phyloP scores from a whole-genome alignment of 2,888 invertebrate genomes.

The Polymixis lichenea region DNA sequence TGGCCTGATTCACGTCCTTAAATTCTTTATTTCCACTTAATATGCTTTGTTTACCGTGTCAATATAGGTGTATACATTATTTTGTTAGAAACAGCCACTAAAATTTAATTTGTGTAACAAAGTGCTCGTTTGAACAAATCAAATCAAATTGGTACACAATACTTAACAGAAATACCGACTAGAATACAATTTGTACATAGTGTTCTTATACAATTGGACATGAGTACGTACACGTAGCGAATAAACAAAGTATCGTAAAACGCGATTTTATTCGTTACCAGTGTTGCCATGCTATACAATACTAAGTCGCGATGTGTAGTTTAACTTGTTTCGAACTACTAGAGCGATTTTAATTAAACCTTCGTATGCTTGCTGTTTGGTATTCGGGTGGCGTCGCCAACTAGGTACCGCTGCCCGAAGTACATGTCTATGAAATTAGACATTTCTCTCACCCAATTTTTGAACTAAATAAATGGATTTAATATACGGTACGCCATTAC shows the following conservation, averaged over 20 bases:
- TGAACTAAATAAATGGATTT: conserved; percentile 35
- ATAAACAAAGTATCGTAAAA: conserved; percentile 51
- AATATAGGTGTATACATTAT: not conserved
- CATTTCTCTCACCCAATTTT: conserved; percentile 42
- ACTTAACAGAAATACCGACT: conserved; percentile 3
- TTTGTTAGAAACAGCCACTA: not conserved
- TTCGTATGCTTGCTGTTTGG: conserved; percentile 53
- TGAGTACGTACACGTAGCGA: conserved; percentile 12
- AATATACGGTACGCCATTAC: not conserved
- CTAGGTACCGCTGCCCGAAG: conserved; percentile 21
- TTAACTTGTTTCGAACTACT: conserved; percentile 49
- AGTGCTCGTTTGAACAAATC: conserved; percentile 11
- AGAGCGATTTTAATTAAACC: conserved; percentile 64
- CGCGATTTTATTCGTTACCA: conserved; percentile 33
- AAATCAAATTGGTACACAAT: no score
- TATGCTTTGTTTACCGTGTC: not conserved
- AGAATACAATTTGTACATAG: conserved; percentile 22
- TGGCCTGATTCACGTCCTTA: not conserved
- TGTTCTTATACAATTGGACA: conserved; percentile 13
- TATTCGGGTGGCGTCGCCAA: conserved; percentile 57
- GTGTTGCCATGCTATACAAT: conserved; percentile 19
- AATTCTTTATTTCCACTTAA: not conserved
- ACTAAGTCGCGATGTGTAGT: conserved; percentile 36
- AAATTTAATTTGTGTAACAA: conserved; percentile 7
- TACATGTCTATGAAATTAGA: conserved; percentile 49